Conservation (phyloP, 2,888 invertebrate genomes). For the Chironomus riparius region DNA sequence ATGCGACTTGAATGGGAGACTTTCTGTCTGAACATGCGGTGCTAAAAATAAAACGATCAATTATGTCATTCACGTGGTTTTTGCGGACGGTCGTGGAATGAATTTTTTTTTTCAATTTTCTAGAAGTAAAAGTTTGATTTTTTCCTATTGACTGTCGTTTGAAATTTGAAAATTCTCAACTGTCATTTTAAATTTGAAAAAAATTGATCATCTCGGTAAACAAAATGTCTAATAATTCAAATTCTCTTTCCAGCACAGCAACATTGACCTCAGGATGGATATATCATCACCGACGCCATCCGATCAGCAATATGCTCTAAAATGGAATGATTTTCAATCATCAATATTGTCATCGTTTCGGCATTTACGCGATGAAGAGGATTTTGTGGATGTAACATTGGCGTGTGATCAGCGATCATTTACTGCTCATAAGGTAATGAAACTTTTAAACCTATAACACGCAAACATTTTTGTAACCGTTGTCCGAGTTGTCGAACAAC, state of each 20-base stretch:
- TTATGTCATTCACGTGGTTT: too few species aligned
- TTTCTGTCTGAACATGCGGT: too few species aligned
- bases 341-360: constrained; percentile 85
- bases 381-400: constrained; percentile 86
- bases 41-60: too few species aligned
- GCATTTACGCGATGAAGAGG: constrained; percentile 79
- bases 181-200: not conserved
- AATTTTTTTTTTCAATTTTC: too few species aligned
- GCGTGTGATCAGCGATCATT: constrained; percentile 85
- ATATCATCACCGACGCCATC: constrained; percentile 44
- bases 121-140: not conserved
- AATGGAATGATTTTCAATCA: constrained; percentile 91
- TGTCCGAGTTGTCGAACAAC: not conserved
- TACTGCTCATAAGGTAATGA: constrained; percentile 70
- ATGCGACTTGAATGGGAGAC: too few species aligned
- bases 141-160: not conserved
- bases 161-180: not conserved
- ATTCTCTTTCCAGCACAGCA: not conserved
- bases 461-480: not conserved
- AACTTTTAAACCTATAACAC: not conserved
- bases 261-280: constrained; percentile 14
- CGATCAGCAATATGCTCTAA: constrained; percentile 84
- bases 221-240: not conserved
- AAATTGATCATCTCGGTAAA: not conserved
- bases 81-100: too few species aligned